Conservation (phyloP, 1,140 invertebrate genomes). For the Campodea augens region DNA sequence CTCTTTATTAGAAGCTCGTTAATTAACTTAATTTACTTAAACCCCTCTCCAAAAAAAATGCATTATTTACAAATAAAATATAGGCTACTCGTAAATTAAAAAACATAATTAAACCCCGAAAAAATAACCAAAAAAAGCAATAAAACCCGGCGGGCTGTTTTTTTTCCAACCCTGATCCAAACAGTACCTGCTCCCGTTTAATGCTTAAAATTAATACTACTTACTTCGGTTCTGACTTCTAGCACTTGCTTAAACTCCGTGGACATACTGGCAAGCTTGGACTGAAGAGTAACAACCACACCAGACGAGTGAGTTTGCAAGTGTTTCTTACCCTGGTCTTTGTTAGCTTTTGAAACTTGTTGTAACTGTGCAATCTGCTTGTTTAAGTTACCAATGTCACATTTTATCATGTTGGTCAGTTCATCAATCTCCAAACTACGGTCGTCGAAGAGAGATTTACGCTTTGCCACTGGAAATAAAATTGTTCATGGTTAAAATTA, state of each 20-base stretch:
- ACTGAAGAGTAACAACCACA: conserved; percentile 84
- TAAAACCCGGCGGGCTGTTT: background rate
- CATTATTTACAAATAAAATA: no score
- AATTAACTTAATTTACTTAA: no score
- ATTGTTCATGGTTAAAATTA: conserved; percentile 11
- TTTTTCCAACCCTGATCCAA: background rate
- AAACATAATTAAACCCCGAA: no score
- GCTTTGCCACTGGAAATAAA: conserved; percentile 71
- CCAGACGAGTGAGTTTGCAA: conserved; percentile 88
- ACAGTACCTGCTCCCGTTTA: no score
- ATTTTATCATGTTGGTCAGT: conserved; percentile 92
- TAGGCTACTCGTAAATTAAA: no score
- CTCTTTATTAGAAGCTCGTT: no score
- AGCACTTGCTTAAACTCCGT: conserved; percentile 89
- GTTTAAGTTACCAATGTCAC: conserved; percentile 85
- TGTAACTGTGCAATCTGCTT: conserved; percentile 82
- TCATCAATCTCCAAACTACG: conserved; percentile 90
- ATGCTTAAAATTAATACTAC: conserved; percentile 10
- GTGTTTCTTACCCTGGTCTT: conserved; percentile 52
- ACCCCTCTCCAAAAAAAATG: no score
- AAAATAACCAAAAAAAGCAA: background rate
- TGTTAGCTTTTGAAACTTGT: conserved; percentile 42
- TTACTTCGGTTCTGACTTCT: conserved; percentile 67
- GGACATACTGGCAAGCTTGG: conserved; percentile 88
- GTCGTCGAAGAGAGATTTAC: conserved; percentile 93